Percentiles rank a stretch among this genome's conserved stretches.
These are phyloP conservation scores for Erebia aethiops DNA, from an alignment of 2,888 invertebrate species.

Conservation along the genomic window DNA sequence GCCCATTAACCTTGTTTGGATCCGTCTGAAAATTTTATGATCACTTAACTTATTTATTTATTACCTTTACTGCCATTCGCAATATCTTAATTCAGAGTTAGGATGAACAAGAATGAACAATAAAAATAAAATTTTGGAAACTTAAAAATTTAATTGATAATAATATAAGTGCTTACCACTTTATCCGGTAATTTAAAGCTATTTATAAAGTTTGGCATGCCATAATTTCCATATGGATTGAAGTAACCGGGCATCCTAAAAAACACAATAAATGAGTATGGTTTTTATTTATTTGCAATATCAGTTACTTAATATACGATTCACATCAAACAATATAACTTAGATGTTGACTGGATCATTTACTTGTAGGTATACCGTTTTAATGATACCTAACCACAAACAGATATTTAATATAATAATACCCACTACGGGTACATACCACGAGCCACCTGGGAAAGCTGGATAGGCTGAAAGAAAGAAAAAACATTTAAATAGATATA, in stretches of 20 bases:
- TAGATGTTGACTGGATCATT: neutral
- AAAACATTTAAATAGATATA: neutral
- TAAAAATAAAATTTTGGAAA: neutral
- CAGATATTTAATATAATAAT: conserved; percentile 7
- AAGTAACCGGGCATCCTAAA: neutral
- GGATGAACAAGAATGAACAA: too few species aligned
- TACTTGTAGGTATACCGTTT: neutral
- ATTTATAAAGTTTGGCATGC: neutral
- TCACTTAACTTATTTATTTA: neutral
- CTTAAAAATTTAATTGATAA: too few species aligned
- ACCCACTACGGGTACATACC: conserved; percentile 1
- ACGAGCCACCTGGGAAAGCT: neutral
- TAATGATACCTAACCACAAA: neutral
- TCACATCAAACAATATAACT: neutral
- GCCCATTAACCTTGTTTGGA: neutral
- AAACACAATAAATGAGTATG: neutral
- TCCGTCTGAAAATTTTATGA: neutral
- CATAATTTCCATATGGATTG: neutral
- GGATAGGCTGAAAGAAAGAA: conserved; percentile 4
- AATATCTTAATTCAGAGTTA: too few species aligned
- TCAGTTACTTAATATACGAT: neutral
- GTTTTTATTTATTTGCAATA: neutral
- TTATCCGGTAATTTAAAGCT: neutral
- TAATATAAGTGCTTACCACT: too few species aligned
- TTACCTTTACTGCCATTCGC: too few species aligned